These are phyloP conservation scores for Lypha dubia DNA, from an alignment of 2,888 invertebrate species.

Conservation along the genomic window DNA sequence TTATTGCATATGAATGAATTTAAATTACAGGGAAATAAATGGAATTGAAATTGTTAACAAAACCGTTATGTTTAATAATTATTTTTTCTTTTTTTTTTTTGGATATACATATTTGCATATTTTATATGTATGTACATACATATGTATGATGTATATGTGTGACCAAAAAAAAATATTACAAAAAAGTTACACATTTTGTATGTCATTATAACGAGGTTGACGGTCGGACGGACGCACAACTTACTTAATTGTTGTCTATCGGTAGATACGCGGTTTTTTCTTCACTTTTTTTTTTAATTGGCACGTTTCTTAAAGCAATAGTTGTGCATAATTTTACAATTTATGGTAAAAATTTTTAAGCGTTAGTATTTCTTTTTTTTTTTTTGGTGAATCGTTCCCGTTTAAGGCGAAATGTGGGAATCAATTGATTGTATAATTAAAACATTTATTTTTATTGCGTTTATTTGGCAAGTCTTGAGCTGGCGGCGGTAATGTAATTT, in stretches of 20 bases:
- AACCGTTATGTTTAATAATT: too few species aligned
- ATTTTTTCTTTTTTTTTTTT: too few species aligned
- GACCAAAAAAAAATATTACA: background rate
- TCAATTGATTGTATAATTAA: conserved; percentile 63
- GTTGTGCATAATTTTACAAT: conserved; percentile 35
- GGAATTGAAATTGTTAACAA: conserved; percentile 26
- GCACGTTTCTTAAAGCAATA: conserved; percentile 79
- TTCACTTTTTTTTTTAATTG: too few species aligned
- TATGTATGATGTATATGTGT: too few species aligned
- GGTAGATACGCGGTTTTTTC: conserved; percentile 4
- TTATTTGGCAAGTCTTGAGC: conserved; percentile 56
- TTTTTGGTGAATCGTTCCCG: conserved; percentile 64
- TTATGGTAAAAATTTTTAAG: conserved; percentile 31
- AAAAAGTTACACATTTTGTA: background rate
- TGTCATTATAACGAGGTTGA: conserved; percentile 50
- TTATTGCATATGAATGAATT: conserved; percentile 2
- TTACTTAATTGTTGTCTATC: background rate
- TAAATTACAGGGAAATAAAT: background rate
- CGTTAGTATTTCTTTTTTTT: background rate
- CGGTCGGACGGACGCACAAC: too few species aligned
- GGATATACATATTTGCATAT: too few species aligned
- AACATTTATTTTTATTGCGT: conserved; percentile 2
- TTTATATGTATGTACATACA: conserved; percentile 11
- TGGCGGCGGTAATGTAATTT: conserved; percentile 13
- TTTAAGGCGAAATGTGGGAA: conserved; percentile 56